A percentile compares a stretch with the other conserved stretches of the same genome.
These are phyloP conservation scores for Sycophila texana DNA, from an alignment of 2,888 invertebrate species.

Conservation along the genomic window DNA sequence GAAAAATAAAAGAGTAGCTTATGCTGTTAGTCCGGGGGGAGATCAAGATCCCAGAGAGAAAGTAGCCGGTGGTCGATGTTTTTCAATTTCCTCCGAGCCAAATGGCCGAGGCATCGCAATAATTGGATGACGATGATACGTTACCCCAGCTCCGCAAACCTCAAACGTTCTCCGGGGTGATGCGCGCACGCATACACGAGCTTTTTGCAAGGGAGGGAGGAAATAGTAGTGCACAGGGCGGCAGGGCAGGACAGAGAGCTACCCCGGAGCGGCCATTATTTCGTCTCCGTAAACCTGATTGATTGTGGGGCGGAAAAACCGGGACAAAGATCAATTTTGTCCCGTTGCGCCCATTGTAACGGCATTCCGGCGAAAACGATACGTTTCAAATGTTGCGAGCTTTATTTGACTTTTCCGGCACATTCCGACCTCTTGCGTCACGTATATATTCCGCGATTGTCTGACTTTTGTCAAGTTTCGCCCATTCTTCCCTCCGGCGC, in stretches of 20 bases:
- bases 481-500: neutral
- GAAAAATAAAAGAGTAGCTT: neutral
- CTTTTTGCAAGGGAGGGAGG: conserved; percentile 8
- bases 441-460: neutral
- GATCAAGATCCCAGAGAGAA: neutral
- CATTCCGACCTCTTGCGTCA: conserved; percentile 1
- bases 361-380: conserved; percentile 13
- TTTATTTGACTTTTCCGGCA: conserved; percentile 36
- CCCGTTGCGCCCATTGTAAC: neutral
- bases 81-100: conserved; percentile 64
- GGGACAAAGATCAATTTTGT: conserved; percentile 33
- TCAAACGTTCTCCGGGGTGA: conserved; percentile 32
- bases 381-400: conserved; percentile 18
- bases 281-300: conserved; percentile 19
- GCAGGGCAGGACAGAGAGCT: too few relatives aligned
- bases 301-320: conserved; percentile 6
- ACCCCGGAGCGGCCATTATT: conserved; percentile 21
- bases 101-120: conserved; percentile 43
- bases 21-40: too few relatives aligned
- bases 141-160: conserved; percentile 26
- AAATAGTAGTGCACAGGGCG: neutral
- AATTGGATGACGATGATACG: conserved; percentile 56
- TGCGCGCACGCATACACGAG: conserved; percentile 5
- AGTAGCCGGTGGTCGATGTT: conserved; percentile 62
- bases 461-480: neutral